Evolutionary conservation across 2,797 vertebrate species (phyloP).

Genomic region (Smutsia temminckii): DNA sequence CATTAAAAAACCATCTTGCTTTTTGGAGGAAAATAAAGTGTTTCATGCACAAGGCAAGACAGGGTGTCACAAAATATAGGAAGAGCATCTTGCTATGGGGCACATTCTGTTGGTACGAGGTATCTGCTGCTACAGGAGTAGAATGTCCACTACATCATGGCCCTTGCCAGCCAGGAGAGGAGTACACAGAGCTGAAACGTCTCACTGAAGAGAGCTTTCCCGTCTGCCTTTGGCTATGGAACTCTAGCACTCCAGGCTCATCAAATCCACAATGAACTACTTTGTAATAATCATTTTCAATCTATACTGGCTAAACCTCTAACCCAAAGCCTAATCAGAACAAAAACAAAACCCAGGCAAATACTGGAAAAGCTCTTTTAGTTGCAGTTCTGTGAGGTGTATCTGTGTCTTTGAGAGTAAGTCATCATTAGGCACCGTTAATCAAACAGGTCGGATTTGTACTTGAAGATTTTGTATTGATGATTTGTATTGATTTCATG

Average conservation of each 20-base stretch:
- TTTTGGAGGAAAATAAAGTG: slow-evolving; percentile 29
- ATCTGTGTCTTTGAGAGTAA: not conserved
- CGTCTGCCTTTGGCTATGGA: not conserved
- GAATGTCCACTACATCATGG: not conserved
- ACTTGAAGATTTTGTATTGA: not conserved
- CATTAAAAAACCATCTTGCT: slow-evolving; percentile 15
- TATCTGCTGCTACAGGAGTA: slow-evolving; percentile 12
- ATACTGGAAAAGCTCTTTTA: not conserved
- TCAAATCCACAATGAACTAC: not conserved
- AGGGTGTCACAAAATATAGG: not conserved
- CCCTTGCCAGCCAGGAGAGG: not conserved
- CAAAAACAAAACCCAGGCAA: not conserved
- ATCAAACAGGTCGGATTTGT: not conserved
- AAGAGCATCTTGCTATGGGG: not conserved
- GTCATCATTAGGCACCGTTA: not conserved
- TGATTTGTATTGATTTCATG: too few species aligned
- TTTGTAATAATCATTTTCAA: not conserved
- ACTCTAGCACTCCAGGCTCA: not conserved
- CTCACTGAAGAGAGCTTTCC: not conserved
- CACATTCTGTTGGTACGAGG: not conserved
- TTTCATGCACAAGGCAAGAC: slow-evolving; percentile 50
- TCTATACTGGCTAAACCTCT: not conserved
- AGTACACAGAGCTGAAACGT: not conserved
- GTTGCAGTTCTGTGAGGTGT: not conserved
- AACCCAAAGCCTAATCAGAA: not conserved